phyloP scores from a whole-genome alignment of 2,797 vertebrate genomes.

The Notolepis coatsorum region DNA sequence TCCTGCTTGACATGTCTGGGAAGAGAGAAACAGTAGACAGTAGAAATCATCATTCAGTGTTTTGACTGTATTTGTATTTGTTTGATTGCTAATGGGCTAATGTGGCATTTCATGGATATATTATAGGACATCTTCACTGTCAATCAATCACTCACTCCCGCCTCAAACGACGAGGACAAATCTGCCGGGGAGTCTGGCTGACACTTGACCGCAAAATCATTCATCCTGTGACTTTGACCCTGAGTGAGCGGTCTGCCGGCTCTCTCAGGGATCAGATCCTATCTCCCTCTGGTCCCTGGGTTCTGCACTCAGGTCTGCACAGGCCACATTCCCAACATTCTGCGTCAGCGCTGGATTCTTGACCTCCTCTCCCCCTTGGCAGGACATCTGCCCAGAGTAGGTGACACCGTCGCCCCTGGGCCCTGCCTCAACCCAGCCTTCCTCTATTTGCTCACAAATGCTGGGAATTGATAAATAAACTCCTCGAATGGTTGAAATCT shows the following conservation, averaged over 20 bases:
- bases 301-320: conserved; percentile 48
- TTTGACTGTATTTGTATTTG: too few relatives aligned
- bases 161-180: too few relatives aligned
- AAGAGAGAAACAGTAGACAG: too few relatives aligned
- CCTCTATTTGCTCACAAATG: conserved; percentile 11
- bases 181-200: too few relatives aligned
- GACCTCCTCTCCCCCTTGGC: conserved; percentile 54
- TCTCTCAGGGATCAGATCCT: conserved; percentile 16
- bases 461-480: conserved; percentile 19
- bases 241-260: conserved; percentile 40
- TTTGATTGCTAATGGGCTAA: too few relatives aligned
- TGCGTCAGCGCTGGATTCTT: conserved; percentile 57
- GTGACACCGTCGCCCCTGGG: conserved; percentile 37
- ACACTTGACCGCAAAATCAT: conserved; percentile 17
- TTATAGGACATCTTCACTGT: too few relatives aligned
- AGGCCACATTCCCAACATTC: conserved; percentile 70
- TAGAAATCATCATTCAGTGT: too few relatives aligned
- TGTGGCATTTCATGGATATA: too few relatives aligned
- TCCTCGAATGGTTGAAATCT: conserved; percentile 19
- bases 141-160: too few relatives aligned
- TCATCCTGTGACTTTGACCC: conserved; percentile 53
- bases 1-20: too few relatives aligned
- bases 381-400: conserved; percentile 21
- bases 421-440: conserved; percentile 4
- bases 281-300: conserved; percentile 29